Conservation (phyloP, 2,888 invertebrate genomes). For the Tineola bisselliella region DNA sequence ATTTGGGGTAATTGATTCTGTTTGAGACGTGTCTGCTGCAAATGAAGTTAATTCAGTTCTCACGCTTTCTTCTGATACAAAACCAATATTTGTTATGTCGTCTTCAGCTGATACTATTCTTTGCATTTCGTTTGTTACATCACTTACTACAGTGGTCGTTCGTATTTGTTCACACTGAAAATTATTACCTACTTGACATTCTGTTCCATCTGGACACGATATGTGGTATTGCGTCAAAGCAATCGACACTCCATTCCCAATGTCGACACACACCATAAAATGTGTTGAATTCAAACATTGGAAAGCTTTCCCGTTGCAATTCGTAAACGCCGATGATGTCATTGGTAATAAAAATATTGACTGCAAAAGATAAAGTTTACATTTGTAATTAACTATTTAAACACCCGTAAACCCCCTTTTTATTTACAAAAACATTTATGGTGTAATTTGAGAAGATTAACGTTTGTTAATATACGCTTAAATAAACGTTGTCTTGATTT, state of each 20-base stretch:
- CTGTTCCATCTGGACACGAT: slow-evolving; percentile 44
- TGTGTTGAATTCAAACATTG: slow-evolving; percentile 54
- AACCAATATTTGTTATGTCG: no score
- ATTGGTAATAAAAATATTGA: slow-evolving; percentile 28
- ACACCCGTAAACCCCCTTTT: no score
- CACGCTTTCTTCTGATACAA: no score
- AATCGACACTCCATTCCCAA: slow-evolving; percentile 45
- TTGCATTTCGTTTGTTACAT: background rate
- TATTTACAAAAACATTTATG: no score
- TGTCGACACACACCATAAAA: slow-evolving; percentile 60
- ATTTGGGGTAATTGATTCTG: no score
- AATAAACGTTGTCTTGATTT: no score
- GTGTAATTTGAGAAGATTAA: no score
- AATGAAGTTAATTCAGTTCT: no score
- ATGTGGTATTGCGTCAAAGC: no score
- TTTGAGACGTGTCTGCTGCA: no score
- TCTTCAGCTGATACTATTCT: background rate
- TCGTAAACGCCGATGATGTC: slow-evolving; percentile 33
- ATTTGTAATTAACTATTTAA: no score
- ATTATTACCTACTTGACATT: slow-evolving; percentile 35
- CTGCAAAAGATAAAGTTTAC: slow-evolving; percentile 28
- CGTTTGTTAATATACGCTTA: no score
- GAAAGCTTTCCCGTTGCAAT: slow-evolving; percentile 57
- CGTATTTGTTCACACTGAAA: slow-evolving; percentile 49
- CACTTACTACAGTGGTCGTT: slow-evolving; percentile 21